A percentile compares a stretch with the other conserved stretches of the same genome.
These are phyloP conservation scores for Leucozona laternaria DNA, from an alignment of 2,888 invertebrate genomes.

Conservation along the genomic window DNA sequence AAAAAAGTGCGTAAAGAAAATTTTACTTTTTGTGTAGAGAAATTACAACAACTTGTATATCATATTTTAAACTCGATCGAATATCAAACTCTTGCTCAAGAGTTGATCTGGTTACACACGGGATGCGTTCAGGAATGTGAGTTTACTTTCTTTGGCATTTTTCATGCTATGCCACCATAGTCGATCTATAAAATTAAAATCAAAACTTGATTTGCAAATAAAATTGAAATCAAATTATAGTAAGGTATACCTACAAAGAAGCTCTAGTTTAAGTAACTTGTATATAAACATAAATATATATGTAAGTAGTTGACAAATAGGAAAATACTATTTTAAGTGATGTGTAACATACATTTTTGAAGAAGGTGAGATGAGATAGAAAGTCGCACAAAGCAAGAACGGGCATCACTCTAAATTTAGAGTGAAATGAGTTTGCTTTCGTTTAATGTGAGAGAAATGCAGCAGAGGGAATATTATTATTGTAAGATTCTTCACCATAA, in stretches of 20 bases:
- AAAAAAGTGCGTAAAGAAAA: conserved; percentile 33
- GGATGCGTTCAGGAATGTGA: conserved; percentile 60
- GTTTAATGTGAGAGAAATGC: conserved; percentile 45
- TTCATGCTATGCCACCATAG: not conserved
- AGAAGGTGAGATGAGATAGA: conserved; percentile 64
- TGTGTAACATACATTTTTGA: conserved; percentile 15
- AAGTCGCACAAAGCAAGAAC: conserved; percentile 51
- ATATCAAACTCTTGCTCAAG: conserved; percentile 50
- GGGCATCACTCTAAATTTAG: conserved; percentile 45
- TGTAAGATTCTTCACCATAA: not conserved
- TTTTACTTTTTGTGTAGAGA: conserved; percentile 23
- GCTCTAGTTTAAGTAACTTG: conserved; percentile 45
- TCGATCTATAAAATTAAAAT: conserved; percentile 18
- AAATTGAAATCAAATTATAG: conserved; percentile 46
- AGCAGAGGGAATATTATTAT: conserved; percentile 10
- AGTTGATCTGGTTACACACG: conserved; percentile 39
- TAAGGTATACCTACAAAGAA: not conserved
- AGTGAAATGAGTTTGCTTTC: conserved; percentile 74
- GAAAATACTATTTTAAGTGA: conserved; percentile 14
- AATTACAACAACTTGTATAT: conserved; percentile 40
- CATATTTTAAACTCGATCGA: conserved; percentile 52
- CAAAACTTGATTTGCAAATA: conserved; percentile 46
- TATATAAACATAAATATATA: not conserved
- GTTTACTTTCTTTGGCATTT: conserved; percentile 69
- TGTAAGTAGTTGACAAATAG: conserved; percentile 58